Evolutionary conservation across 2,797 vertebrate genomes (phyloP), one percentile per base, ranked within the genome.

Genomic region (Melanotaenia parkinsoni): DNA sequence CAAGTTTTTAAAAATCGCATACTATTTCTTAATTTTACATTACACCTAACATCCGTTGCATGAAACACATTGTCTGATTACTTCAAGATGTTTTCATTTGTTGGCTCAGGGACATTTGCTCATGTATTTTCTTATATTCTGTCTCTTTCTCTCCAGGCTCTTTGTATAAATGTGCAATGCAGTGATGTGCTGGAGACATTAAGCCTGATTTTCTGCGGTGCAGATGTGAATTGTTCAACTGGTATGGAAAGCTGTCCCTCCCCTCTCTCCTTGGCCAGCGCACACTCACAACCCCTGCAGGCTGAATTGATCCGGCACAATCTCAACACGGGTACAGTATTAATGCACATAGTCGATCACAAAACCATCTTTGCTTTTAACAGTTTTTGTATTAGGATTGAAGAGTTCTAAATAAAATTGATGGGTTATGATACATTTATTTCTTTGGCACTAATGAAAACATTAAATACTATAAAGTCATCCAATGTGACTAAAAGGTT

Each of bases 181-280:
- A 92, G 93, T 8, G 98, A 99, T 91, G 92, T 99, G 82, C 93
- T 95, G 2, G 98, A 99, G 94, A 98, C 97, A 0, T 87, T 97
- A 56, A 94, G 96, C 0, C 93, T 99, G 80, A 89, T 99, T 58
- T 98, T 98, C 92, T 99, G 97, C 0, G 98, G 98, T 20, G 97
- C 98, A 0, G 93, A 95, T 69, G 95, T 96, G 51, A 95, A 85
- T 91, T 96, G 96, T 82, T 90, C 92, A 69, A 95, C 96, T 0
- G 96, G 94, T 33, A 93, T 96, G 84, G 88, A 93, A 0, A 86
- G 72, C 30, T 93, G 88, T 69, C 94, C 96, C 0, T 91, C 93
- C 0, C 95, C 95, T 9, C 70, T 96, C 8, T 91, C 91, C 24
- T 89, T 99, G 75, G 97, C 98, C 0, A 85, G 89, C 56, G 88